A percentile compares a stretch with the other conserved stretches of the same genome.
Evolutionary conservation across 2,113 vertebrate species (phyloP).

Genomic region (Genyomyrus donnyi): DNA sequence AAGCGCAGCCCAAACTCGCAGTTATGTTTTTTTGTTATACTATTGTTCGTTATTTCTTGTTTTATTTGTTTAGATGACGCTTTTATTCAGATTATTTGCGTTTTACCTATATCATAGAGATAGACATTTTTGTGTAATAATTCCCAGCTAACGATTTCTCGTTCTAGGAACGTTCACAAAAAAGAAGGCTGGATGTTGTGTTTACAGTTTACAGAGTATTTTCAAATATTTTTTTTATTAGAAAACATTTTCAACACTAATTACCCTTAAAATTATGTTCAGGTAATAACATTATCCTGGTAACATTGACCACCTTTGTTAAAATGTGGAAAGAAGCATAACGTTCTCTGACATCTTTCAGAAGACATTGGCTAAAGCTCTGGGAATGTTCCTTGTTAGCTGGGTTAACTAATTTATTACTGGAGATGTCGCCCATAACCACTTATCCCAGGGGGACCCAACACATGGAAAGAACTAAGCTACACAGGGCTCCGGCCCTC

Average conservation of each 20-base stretch:
- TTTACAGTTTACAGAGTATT: background rate
- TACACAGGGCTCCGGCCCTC: no score
- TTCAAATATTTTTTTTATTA: background rate
- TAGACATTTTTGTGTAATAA: background rate
- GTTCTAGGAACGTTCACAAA: background rate
- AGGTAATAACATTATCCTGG: background rate
- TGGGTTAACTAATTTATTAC: background rate
- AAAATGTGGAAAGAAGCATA: background rate
- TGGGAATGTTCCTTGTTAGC: background rate
- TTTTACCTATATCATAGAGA: background rate
- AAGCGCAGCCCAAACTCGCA: background rate
- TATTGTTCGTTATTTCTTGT: background rate
- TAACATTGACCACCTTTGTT: background rate
- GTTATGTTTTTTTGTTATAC: background rate
- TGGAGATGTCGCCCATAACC: background rate
- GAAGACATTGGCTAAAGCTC: background rate
- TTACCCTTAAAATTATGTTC: background rate
- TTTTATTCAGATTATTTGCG: background rate
- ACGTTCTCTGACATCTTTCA: background rate
- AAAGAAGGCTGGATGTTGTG: background rate
- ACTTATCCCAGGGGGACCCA: no score
- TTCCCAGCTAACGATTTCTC: background rate
- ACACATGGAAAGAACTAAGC: no score
- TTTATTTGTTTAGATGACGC: background rate
- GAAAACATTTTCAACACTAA: background rate